Evolutionary conservation across 2,113 vertebrate genomes (phyloP), one percentile per base, ranked within the genome.

Genomic region (Pangasianodon gigas): DNA sequence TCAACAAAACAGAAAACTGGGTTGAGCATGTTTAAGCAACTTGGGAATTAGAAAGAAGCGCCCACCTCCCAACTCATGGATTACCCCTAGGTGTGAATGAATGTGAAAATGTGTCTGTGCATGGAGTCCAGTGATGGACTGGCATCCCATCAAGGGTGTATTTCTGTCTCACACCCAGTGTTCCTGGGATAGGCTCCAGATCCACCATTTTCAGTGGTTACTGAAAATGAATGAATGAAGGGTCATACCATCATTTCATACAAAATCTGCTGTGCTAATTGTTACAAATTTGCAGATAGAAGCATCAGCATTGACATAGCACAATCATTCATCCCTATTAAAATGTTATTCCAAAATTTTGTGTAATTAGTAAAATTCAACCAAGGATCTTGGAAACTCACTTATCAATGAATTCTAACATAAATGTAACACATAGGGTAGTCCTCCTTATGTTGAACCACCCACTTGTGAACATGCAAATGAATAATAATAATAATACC

Each of bases 401-500:
- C 46, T 52, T 24, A 84, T 46, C 51, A 44, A 44, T 75, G 48
- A 9, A 62, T 67, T 51, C 69, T 21, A n/a, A 71, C 29, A 56
- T 69, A n/a, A 79, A 71, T 32, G 19, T 18, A 69, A 69, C 56
- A 51, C n/a, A 83, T 74, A 77, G 13, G 14, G 4, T 29, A 56
- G 41, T 69, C 65, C 18, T 44, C 65, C 52, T 84, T 74, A 26
- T 75, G n/a, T 83, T 4, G 8, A 87, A 60, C 19, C 5, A 26
- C 48, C 41, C 71, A 85, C n/a, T 26, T 79, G 4, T 46, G 29
- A 86, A 69, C 46, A 89, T 29, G 46, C 29, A 51, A 74, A 58
- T 87, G 71, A 37, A 87, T 84, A 77, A 87, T 37, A 77, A 87
- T 37, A 37, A 37, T 69, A 41, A 54, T 62, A 37, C 44, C 74